These are phyloP conservation scores for Ammospiza nelsoni DNA, from an alignment of 2,113 vertebrate genomes.

Conservation along the genomic window DNA sequence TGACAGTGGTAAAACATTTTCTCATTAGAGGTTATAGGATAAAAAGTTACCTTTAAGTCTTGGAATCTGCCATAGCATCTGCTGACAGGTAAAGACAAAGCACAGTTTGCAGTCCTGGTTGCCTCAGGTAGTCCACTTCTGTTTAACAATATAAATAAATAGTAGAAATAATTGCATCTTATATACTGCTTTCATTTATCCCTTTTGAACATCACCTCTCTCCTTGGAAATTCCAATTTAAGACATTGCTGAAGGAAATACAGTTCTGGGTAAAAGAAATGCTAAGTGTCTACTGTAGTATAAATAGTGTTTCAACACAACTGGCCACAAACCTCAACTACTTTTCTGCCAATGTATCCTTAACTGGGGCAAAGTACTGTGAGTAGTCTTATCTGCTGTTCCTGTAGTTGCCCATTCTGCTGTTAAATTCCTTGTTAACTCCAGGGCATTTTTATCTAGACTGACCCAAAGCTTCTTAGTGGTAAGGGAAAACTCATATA, in stretches of 20 bases:
- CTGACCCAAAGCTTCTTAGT: neutral
- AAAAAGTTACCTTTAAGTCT: neutral
- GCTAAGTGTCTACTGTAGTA: neutral
- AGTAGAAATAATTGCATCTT: neutral
- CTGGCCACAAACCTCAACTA: neutral
- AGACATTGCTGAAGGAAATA: neutral
- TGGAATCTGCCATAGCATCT: neutral
- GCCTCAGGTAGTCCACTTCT: neutral
- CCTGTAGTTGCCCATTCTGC: neutral
- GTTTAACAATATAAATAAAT: neutral
- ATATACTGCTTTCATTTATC: neutral
- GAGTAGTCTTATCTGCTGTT: neutral
- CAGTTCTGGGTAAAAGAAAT: neutral
- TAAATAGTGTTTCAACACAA: neutral
- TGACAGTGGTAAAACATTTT: neutral
- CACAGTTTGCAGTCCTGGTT: neutral
- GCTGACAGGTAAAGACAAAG: neutral
- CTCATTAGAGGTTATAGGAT: neutral
- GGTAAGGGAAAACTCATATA: neutral
- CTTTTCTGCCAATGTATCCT: neutral
- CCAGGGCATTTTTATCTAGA: neutral
- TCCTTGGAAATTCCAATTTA: neutral
- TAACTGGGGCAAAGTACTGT: rapidly evolving
- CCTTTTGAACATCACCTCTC: neutral
- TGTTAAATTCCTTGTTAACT: neutral